A percentile compares a stretch with the other conserved stretches of the same genome.
Conservation (phyloP, 2,113 vertebrate genomes). For the Excalfactoria chinensis region DNA sequence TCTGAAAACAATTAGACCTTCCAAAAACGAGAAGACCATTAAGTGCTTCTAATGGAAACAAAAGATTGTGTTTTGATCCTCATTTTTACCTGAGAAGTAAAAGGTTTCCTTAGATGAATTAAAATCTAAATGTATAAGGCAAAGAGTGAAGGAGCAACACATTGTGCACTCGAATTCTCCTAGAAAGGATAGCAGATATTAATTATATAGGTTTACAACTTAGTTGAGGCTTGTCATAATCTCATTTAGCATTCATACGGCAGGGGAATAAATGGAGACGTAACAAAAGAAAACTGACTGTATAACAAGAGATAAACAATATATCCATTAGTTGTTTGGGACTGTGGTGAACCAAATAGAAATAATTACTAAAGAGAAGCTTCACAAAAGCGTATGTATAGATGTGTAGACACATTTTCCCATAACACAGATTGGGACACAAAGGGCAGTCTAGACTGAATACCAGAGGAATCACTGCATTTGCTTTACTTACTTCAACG, state of each 20-base stretch:
- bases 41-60: constrained; percentile 49
- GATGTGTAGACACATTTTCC: background rate
- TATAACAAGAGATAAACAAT: background rate
- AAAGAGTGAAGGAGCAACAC: background rate
- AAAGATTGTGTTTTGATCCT: constrained; percentile 38
- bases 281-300: background rate
- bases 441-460: background rate
- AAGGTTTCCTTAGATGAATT: constrained; percentile 55
- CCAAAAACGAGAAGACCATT: constrained; percentile 20
- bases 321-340: background rate
- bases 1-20: constrained; percentile 69
- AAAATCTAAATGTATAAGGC: constrained; percentile 8
- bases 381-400: background rate
- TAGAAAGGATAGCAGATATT: constrained; percentile 4
- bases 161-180: background rate
- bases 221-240: constrained; percentile 13
- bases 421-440: background rate
- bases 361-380: background rate
- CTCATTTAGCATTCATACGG: background rate
- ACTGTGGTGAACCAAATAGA: background rate
- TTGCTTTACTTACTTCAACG: background rate
- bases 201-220: constrained; percentile 20
- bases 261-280: background rate
- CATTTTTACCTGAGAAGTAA: constrained; percentile 29
- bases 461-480: background rate